phyloP scores from a whole-genome alignment of 1,140 invertebrate genomes.

The Leptoteleia sp. region DNA sequence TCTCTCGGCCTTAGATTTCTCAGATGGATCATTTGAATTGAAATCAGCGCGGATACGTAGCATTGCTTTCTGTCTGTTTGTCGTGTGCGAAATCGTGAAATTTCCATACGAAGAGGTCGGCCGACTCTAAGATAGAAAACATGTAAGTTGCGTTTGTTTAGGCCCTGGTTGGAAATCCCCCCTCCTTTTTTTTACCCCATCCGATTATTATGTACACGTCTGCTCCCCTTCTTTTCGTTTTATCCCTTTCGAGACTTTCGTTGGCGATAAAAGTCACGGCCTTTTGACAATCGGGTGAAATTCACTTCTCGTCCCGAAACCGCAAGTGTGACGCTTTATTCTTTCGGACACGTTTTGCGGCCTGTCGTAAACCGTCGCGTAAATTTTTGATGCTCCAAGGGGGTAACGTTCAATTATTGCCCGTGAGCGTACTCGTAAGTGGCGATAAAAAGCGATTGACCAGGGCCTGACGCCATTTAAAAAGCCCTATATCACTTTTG shows the following conservation, averaged over 20 bases:
- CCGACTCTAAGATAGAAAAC: conserved; percentile 65
- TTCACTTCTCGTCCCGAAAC: conserved; percentile 17
- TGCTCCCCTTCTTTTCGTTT: conserved; percentile 18
- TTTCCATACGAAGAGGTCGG: conserved; percentile 58
- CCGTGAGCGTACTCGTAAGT: conserved; percentile 50
- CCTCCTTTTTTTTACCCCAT: background rate
- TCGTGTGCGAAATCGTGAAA: conserved; percentile 59
- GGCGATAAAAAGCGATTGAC: conserved; percentile 57
- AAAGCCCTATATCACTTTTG: conserved; percentile 70
- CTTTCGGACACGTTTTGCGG: conserved; percentile 15
- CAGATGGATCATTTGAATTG: conserved; percentile 44
- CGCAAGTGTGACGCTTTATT: conserved; percentile 15
- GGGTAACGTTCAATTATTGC: conserved; percentile 73
- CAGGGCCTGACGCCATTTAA: conserved; percentile 69
- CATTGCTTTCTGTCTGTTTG: conserved; percentile 63
- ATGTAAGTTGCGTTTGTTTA: conserved; percentile 55
- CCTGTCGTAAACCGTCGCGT: conserved; percentile 57
- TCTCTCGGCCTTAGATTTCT: conserved; percentile 20
- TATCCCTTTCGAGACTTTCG: conserved; percentile 5
- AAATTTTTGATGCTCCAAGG: conserved; percentile 71
- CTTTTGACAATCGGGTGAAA: conserved; percentile 28
- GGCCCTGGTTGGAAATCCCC: conserved; percentile 22
- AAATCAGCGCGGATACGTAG: conserved; percentile 40
- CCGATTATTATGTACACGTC: conserved; percentile 33
- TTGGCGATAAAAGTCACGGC: conserved; percentile 13